Base-by-base conservation (phyloP, 1,140 invertebrate genomes). In the Ruditapes philippinarum region DNA sequence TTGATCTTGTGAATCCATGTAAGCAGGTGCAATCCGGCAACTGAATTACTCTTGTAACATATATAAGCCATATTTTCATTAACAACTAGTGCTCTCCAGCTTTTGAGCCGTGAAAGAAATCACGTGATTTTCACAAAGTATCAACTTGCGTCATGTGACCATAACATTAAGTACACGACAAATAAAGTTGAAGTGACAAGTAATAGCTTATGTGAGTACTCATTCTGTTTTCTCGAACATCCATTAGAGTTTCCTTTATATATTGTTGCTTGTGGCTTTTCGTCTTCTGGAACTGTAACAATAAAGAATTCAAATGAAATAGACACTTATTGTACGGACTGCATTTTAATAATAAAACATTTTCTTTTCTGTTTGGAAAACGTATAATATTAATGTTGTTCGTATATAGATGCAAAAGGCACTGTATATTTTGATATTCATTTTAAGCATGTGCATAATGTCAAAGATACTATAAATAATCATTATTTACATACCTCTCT, bases 91-190 rank as follows among this genome's bases (percentile, higher is more conserved):
- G 65, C 65, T 70, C 65, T 36, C 65, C 33, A 38, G 14, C 36
- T 22, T 70, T 70, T 9, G 14, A 36, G 22, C 14, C 36, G 1
- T 31, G 1, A 31, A 5, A 19, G 31, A 7, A 38, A 70, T 38
- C 65, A 70, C 65, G 0, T 70, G 65, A 40, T 28, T 28, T 1
- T 28, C 4, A 28, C 1, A 17, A 1, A 38, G 28, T 70, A 70
- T 70, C 65, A 70, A 70, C 65, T 70, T n/a, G 65, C 36, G 65
- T 70, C 65, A 70, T 25, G 65, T 19, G 33, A 70, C 65, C 65
- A 70, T 70, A 38, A 70, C 36, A 70, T 70, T 38, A 70, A 25
- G 65, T 70, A 70, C 7, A 25, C 65, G 38, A 70, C 65, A 19
- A 70, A 2, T 38, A 70, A 70, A 70, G 65, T 70, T 38, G 65